A percentile compares a stretch with the other conserved stretches of the same genome.
These are phyloP conservation scores for Eilema depressum DNA, from an alignment of 2,888 invertebrate genomes.

Conservation along the genomic window DNA sequence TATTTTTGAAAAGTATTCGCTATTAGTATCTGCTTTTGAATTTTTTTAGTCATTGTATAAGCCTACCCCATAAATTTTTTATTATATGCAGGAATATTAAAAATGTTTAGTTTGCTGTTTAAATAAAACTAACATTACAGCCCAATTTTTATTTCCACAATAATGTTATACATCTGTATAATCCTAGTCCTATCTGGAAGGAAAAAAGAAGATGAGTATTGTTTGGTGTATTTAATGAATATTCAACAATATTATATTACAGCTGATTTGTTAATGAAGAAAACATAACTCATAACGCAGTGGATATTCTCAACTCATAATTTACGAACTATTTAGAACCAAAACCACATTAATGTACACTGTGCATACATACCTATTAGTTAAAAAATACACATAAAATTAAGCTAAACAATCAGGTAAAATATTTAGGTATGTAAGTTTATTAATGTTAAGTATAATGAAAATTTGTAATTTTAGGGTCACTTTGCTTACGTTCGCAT, in stretches of 20 bases:
- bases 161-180: neutral
- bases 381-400: neutral
- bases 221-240: neutral
- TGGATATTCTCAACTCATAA: no score
- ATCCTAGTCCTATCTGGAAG: neutral
- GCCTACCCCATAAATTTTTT: no score
- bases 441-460: no score
- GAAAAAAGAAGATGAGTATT: no score
- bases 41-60: no score
- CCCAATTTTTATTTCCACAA: neutral
- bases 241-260: neutral
- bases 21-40: no score
- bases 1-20: no score
- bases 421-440: no score
- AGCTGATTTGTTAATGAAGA: neutral
- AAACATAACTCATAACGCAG: no score
- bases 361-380: neutral
- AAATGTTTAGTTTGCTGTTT: neutral
- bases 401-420: neutral
- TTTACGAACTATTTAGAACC: neutral
- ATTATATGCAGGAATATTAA: no score
- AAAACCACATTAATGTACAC: neutral
- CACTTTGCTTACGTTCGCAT: no score
- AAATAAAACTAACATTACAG: neutral
- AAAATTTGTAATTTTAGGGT: no score